These are phyloP conservation scores for Cataglyphis albicans DNA, from an alignment of 2,888 invertebrate genomes.

Conservation along the genomic window DNA sequence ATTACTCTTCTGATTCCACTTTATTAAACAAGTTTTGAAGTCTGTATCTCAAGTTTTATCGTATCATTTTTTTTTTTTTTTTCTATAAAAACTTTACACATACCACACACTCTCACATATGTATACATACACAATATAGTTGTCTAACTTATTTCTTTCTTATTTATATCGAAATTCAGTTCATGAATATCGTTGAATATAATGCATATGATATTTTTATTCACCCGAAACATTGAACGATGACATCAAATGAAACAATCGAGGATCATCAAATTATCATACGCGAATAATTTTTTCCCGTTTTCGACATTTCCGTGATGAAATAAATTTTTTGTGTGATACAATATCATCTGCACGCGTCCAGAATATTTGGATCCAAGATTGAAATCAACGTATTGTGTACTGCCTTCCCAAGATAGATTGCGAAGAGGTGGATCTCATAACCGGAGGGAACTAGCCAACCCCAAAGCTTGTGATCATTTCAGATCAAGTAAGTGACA, in stretches of 20 bases:
- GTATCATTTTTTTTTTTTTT: not conserved
- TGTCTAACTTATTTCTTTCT: not conserved
- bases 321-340: constrained; percentile 36
- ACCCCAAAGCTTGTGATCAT: not conserved
- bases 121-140: not conserved
- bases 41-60: not conserved
- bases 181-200: not conserved
- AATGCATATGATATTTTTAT: not conserved
- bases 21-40: not conserved
- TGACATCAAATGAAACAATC: constrained; percentile 11
- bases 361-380: not conserved
- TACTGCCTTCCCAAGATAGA: not conserved
- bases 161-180: not conserved
- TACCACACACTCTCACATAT: not conserved
- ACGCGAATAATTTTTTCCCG: not conserved
- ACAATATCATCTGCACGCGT: not conserved
- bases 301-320: not conserved
- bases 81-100: not conserved
- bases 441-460: not conserved
- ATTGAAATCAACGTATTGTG: not conserved
- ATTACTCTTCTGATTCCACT: not conserved
- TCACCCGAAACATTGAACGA: constrained; percentile 12
- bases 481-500: constrained; percentile 31
- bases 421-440: not conserved
- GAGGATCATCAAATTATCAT: constrained; percentile 4